These are phyloP conservation scores for Cairina moschata DNA, from an alignment of 2,113 vertebrate species.

Conservation along the genomic window DNA sequence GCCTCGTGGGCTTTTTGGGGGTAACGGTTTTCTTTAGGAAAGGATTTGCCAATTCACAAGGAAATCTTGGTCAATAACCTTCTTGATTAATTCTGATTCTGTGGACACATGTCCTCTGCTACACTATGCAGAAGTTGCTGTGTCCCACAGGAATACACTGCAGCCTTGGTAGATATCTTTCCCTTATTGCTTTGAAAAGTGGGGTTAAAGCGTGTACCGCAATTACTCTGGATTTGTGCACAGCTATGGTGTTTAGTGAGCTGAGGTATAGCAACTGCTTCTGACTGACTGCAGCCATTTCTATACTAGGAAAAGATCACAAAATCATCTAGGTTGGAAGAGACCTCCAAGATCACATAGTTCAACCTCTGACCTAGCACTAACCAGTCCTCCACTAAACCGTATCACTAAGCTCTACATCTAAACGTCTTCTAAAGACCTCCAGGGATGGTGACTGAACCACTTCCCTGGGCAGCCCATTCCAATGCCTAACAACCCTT, in stretches of 20 bases:
- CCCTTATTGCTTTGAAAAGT: conserved; percentile 41
- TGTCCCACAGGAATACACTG: conserved; percentile 25
- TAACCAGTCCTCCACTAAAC: too few relatives aligned
- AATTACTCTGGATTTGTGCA: neutral
- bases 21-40: conserved; percentile 16
- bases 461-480: too few relatives aligned
- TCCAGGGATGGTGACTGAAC: too few relatives aligned
- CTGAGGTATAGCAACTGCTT: neutral
- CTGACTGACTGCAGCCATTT: neutral
- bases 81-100: conserved; percentile 15
- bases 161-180: neutral
- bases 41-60: conserved; percentile 3
- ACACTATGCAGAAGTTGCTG: conserved; percentile 17
- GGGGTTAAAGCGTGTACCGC: neutral
- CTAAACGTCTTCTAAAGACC: too few relatives aligned
- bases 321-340: too few relatives aligned
- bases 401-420: too few relatives aligned
- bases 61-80: conserved; percentile 45
- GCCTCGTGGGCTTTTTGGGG: neutral
- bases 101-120: neutral
- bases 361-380: too few relatives aligned
- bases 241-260: neutral
- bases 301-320: neutral
- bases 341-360: too few relatives aligned
- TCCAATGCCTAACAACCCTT: too few relatives aligned